Base-by-base conservation (phyloP, 2,888 invertebrate species). In the Tinea semifulvella region DNA sequence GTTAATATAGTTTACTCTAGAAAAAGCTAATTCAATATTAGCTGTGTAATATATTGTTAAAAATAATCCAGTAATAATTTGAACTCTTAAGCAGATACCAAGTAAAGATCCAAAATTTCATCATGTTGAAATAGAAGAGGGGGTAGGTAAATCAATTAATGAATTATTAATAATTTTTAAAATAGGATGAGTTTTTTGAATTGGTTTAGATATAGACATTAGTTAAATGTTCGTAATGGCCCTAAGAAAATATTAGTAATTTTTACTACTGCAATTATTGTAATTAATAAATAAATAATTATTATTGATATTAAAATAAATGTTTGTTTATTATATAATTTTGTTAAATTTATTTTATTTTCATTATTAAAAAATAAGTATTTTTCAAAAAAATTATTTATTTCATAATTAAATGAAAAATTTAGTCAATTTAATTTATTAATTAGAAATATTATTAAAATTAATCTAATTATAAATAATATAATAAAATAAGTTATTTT, bases 31-130 rank as follows among this genome's bases (percentile, higher is more conserved):
- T 53, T 82, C 76, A 60, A 85, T 79, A 70, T 88, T 82, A 8
- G 87, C 80, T 13, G 83, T 82, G 57, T 88, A 89, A 58, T 89
- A 88, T 83, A 89, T 87, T 0, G 88, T 83, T 75, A 89, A 61
- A 63, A 90, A 87, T 61, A 90, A 53, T 35, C 89, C 89, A 18
- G 88, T 85, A 46, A 86, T 49, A 70, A 88, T 86, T 85, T 90
- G 89, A 47, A 83, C 79, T 47, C 83, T 69, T 82, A 88, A 68
- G 55, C 85, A 86, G 65, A 88, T 48, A 36, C 84, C 86, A 77
- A 88, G 54, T 56, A 88, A 52, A 0, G 87, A 88, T 4, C 87
- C 88, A 74, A 88, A 88, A 68, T 89, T 89, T 86, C 89, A 89
- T 81, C 83, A 82, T 25, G 66, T 50, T 35, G 84, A 84, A 63